Evolutionary conservation across 2,888 invertebrate genomes (phyloP), one percentile per base, ranked within the genome.

Genomic region (Drosophila setosimentum): DNA sequence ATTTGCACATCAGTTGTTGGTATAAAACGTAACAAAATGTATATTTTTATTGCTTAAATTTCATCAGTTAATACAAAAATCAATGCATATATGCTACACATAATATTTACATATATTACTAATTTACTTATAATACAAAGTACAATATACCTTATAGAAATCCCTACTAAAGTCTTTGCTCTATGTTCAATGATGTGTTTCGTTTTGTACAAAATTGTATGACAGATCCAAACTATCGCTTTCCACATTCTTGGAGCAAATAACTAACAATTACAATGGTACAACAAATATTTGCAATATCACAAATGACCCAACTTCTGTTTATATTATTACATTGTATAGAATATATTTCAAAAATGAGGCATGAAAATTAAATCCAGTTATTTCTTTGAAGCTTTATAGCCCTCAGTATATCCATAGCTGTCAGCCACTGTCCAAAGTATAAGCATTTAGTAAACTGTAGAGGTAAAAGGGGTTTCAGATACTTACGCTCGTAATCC

Each of bases 401-500:
- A 83, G 35, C 84, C 94, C 91, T 91, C 93, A 13, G 91, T 89
- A 76, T 95, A 95, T 32, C 95, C 95, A 82, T 94, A 94, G 10
- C 94, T 94, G 81, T 94, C 94, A n/a, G 94, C 94, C 91, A 93
- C 95, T 95, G 68, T 54, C 2, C 7, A 16, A 10, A 27, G 3
- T n/a, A 21, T 27, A 32, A 29, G 10, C 2, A 53, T 37, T 24
- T 37, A n/a, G 8, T 27, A 10, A 6, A 13, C 1, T 1, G 2
- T 5, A 7, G 1, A 11, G 2, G 0, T 16, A 3, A n/a, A 51
- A 7, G 2, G 5, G 0, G 3, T n/a, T 33, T 13, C n/a, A n/a
- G 27, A 0, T 13, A 68, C 94, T 94, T 93, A 97, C 97, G 92
- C 93, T 95, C 94, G 89, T 95, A 97, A 68, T 95, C 95, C 2